Evolutionary conservation across 2,113 vertebrate genomes (phyloP), one percentile per base, ranked within the genome.

Genomic region (Melanostigma gelatinosum): DNA sequence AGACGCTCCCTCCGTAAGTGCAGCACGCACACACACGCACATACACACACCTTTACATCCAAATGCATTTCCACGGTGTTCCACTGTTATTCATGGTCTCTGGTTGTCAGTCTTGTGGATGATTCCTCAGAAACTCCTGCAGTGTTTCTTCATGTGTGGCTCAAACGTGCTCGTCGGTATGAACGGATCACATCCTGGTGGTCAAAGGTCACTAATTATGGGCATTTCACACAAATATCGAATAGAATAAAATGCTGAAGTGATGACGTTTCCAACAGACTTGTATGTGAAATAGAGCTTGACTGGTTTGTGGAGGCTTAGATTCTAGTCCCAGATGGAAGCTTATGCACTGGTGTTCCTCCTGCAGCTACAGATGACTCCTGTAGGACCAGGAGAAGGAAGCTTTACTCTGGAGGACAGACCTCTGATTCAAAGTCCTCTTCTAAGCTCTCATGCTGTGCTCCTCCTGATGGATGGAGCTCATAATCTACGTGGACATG

Each of bases 1-100:
- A 86, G 96, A 0, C 94, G 97, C 57, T 97, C 98, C 2, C 93
- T 99, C 63, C 97, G 98, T 99, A 95, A 82, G 97, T 95, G 60
- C 12, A 9, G 24, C 24, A 12, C n/a, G 24, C 32, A 27, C 24
- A 52, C 58, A 75, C 57, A 44, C 29, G 57, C 20, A 74, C 3
- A 27, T 24, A 58, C 24, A 27, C 46, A 55, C 54, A n/a, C n/a
- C 52, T 15, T 54, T 54, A n/a, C 8, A 48, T 48, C 44, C 18
- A 48, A 18, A 48, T 2, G 12, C 55, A 15, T 27, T 4, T 57
- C 29, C 12, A 22, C 55, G 2, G 4, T 57, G 54, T 11, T 57
- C 20, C n/a, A 9, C 27, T 55, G 13, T 57, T 55, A 27, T 27
- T 22, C 4, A 57, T 12, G 55, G 12, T 6, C 6, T 20, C 46